Evolutionary conservation across 2,113 vertebrate species (phyloP).

Genomic region (Triplophysa siluroides): DNA sequence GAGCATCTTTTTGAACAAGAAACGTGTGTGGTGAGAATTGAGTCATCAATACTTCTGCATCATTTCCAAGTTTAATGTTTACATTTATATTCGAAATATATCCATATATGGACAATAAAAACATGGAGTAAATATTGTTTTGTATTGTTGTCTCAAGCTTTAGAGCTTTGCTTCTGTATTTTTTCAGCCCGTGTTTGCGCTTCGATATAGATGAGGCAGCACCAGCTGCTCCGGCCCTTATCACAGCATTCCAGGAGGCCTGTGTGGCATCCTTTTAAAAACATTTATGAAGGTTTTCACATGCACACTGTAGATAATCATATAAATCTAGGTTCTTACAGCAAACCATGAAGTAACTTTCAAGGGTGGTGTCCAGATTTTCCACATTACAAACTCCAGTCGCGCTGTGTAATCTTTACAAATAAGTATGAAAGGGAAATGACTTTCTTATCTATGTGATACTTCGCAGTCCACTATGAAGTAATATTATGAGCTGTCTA

Average conservation of each 20-base stretch:
- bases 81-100: too few relatives aligned
- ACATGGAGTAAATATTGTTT: background rate
- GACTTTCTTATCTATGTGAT: constrained; percentile 5
- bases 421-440: background rate
- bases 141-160: constrained; percentile 1
- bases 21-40: background rate
- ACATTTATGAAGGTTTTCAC: constrained; percentile 66
- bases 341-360: constrained; percentile 5
- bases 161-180: constrained; percentile 1
- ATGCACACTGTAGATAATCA: constrained; percentile 52
- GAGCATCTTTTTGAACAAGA: too few relatives aligned
- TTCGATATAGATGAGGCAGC: constrained; percentile 53
- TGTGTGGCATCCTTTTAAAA: constrained; percentile 64
- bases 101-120: too few relatives aligned
- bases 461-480: background rate
- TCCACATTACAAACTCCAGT: background rate
- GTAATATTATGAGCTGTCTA: background rate
- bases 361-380: background rate
- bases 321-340: constrained; percentile 11
- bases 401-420: background rate
- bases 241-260: constrained; percentile 66
- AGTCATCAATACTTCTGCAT: too few relatives aligned
- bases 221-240: constrained; percentile 57
- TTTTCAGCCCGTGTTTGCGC: constrained; percentile 18
- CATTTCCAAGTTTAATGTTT: too few relatives aligned